Percentiles rank a stretch among this genome's conserved stretches.
phyloP scores from a whole-genome alignment of 2,888 invertebrate species.

The Drosophila helvetica region DNA sequence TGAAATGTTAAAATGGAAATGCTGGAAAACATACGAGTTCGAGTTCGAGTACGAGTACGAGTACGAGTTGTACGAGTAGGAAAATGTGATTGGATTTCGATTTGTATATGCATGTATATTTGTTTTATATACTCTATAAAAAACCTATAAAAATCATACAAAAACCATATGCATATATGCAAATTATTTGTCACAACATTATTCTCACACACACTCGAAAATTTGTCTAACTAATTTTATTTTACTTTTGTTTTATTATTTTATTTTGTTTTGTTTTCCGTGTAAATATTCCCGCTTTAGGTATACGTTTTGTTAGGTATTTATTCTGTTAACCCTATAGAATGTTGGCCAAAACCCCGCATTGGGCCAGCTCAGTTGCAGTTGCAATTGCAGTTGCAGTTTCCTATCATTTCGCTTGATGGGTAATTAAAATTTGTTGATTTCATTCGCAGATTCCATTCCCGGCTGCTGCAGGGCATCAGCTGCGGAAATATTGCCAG shows the following conservation, averaged over 20 bases:
- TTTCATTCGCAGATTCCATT: conserved; percentile 15
- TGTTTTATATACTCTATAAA: conserved; percentile 33
- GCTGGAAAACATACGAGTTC: conserved; percentile 25
- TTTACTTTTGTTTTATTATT: conserved; percentile 7
- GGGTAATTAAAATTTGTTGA: conserved; percentile 60
- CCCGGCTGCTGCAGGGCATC: background rate
- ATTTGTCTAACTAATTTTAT: conserved; percentile 58
- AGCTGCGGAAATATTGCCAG: conserved; percentile 40
- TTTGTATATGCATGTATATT: conserved; percentile 34
- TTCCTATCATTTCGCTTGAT: conserved; percentile 19
- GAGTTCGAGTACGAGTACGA: too few relatives aligned
- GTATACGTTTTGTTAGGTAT: conserved; percentile 42
- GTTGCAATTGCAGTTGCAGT: conserved; percentile 17
- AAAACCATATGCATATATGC: conserved; percentile 50
- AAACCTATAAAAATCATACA: conserved; percentile 44
- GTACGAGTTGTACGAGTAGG: conserved; percentile 3
- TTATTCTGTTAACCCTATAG: conserved; percentile 68
- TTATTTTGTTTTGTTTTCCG: conserved; percentile 8
- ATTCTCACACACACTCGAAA: conserved; percentile 39
- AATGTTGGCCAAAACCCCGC: conserved; percentile 69
- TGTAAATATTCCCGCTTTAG: conserved; percentile 38
- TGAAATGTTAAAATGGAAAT: conserved; percentile 33
- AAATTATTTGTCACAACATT: conserved; percentile 75
- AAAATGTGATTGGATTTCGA: conserved; percentile 25
- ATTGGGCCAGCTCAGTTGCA: conserved; percentile 40